A percentile compares a stretch with the other conserved stretches of the same genome.
phyloP scores from a whole-genome alignment of 2,113 vertebrate genomes.

The Rynchops niger region DNA sequence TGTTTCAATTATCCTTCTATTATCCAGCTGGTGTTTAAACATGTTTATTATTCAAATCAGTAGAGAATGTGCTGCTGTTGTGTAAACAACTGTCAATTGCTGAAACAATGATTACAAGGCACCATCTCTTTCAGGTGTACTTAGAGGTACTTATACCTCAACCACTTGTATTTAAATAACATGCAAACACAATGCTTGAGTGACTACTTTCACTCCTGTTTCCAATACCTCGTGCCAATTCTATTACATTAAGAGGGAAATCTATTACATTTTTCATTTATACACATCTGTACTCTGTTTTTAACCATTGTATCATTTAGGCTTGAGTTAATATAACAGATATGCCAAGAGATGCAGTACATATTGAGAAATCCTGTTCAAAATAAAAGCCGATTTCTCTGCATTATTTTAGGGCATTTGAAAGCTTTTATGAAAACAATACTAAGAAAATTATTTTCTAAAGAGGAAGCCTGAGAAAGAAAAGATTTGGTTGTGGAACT shows the following conservation, averaged over 20 bases:
- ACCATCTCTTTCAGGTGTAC: slow-evolving; percentile 85
- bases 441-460: slow-evolving; percentile 76
- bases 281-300: slow-evolving; percentile 79
- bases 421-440: slow-evolving; percentile 78
- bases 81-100: slow-evolving; percentile 88
- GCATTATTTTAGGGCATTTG: slow-evolving; percentile 75
- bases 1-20: slow-evolving; percentile 88
- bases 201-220: slow-evolving; percentile 76
- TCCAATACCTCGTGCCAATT: slow-evolving; percentile 78
- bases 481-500: slow-evolving; percentile 47
- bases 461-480: slow-evolving; percentile 65
- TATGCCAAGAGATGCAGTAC: slow-evolving; percentile 70
- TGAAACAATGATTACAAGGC: slow-evolving; percentile 86
- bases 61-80: slow-evolving; percentile 83
- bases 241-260: slow-evolving; percentile 83
- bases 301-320: slow-evolving; percentile 81
- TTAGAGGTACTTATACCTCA: slow-evolving; percentile 81
- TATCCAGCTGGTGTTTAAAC: slow-evolving; percentile 86
- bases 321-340: slow-evolving; percentile 80
- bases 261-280: slow-evolving; percentile 86
- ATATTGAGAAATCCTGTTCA: slow-evolving; percentile 67
- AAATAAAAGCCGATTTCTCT: slow-evolving; percentile 78
- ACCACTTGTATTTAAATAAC: slow-evolving; percentile 84
- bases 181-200: slow-evolving; percentile 83
- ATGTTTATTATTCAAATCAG: slow-evolving; percentile 89